Conservation (phyloP, 2,113 vertebrate species). For the Rissa tridactyla region DNA sequence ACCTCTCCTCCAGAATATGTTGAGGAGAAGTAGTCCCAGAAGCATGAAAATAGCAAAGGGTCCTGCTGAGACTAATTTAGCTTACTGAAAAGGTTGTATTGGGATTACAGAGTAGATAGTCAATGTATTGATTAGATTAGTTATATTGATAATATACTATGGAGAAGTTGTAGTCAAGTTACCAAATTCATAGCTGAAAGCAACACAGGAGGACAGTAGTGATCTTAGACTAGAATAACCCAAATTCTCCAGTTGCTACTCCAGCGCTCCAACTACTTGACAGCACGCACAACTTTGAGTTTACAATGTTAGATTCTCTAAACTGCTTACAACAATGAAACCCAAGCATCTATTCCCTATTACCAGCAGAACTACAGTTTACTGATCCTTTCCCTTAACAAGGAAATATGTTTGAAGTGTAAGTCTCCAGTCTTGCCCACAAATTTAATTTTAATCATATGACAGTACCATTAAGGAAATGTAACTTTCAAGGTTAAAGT, state of each 20-base stretch:
- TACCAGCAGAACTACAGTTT: neutral
- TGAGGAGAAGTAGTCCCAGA: neutral
- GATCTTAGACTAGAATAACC: neutral
- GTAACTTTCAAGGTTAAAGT: neutral
- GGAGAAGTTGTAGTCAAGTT: neutral
- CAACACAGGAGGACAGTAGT: accelerated
- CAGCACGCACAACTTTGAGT: neutral
- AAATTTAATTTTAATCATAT: neutral
- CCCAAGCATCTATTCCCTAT: neutral
- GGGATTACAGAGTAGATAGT: neutral
- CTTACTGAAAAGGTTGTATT: neutral
- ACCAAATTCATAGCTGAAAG: neutral
- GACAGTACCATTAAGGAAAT: neutral
- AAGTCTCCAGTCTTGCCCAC: neutral
- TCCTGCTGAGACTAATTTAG: neutral
- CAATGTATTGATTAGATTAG: neutral
- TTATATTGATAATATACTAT: neutral
- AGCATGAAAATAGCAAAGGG: neutral
- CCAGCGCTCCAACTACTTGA: neutral
- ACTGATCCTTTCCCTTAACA: neutral
- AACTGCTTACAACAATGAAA: neutral
- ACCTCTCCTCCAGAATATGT: neutral
- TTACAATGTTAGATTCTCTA: neutral
- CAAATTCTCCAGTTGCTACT: neutral
- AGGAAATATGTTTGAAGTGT: neutral